Evolutionary conservation across 2,888 invertebrate species (phyloP).

Genomic region (Dione vanillae): DNA sequence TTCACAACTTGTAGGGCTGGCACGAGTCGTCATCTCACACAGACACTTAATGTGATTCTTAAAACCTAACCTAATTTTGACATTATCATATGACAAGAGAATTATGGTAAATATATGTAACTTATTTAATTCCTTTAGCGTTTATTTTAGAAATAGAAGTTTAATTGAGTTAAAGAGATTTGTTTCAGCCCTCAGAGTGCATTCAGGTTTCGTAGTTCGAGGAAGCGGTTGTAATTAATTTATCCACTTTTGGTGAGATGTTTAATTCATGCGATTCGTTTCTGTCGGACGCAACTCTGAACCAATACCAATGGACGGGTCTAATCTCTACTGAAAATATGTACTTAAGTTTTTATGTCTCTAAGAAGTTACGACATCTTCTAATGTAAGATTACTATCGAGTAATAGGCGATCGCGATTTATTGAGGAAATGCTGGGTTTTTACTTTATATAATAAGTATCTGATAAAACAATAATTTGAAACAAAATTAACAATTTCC

Average conservation of each 20-base stretch:
- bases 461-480: neutral
- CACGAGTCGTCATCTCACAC: slow-evolving; percentile 5
- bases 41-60: neutral
- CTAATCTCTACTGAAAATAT: slow-evolving; percentile 4
- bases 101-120: too few relatives aligned
- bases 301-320: slow-evolving; percentile 4
- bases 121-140: too few relatives aligned
- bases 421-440: slow-evolving; percentile 19
- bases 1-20: slow-evolving; percentile 58
- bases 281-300: slow-evolving; percentile 28
- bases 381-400: slow-evolving; percentile 15
- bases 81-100: neutral
- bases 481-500: too few relatives aligned
- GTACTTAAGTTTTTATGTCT: slow-evolving; percentile 3
- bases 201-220: slow-evolving; percentile 56
- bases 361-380: slow-evolving; percentile 16
- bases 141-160: too few relatives aligned
- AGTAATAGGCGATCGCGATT: slow-evolving; percentile 15
- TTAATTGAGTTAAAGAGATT: neutral
- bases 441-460: slow-evolving; percentile 11
- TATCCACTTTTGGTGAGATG: slow-evolving; percentile 67
- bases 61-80: too few relatives aligned
- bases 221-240: slow-evolving; percentile 69
- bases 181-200: slow-evolving; percentile 25
- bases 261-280: slow-evolving; percentile 58